phyloP scores from a whole-genome alignment of 1,140 invertebrate species.

The Brachionus paranguensis region DNA sequence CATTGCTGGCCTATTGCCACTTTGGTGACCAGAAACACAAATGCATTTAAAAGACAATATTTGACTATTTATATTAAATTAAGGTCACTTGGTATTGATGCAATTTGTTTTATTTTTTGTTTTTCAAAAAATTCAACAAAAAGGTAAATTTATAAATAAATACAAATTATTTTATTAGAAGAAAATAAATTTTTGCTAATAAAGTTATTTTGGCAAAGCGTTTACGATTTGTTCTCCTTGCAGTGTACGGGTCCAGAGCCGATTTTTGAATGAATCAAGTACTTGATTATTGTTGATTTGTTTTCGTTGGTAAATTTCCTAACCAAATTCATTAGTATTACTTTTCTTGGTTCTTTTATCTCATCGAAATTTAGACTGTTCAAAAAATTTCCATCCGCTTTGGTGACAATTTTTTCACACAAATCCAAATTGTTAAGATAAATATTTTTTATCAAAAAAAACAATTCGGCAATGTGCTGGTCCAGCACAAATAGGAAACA shows the following conservation, averaged over 20 bases:
- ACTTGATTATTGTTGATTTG: neutral
- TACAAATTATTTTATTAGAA: neutral
- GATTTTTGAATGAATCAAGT: conserved; percentile 34
- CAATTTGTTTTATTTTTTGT: neutral
- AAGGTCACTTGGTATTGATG: neutral
- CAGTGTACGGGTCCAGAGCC: neutral
- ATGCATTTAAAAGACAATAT: neutral
- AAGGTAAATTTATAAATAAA: neutral
- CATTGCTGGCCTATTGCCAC: neutral
- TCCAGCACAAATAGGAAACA: conserved; percentile 68
- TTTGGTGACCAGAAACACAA: neutral
- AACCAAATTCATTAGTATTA: neutral
- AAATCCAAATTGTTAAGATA: neutral
- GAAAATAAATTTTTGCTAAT: neutral
- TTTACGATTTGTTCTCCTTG: neutral
- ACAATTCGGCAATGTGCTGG: neutral
- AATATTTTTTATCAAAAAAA: neutral
- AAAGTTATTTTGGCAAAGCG: neutral
- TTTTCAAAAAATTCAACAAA: neutral
- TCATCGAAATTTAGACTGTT: neutral
- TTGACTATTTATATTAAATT: neutral
- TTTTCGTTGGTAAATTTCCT: neutral
- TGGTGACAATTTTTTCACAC: neutral
- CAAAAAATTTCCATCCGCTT: neutral
- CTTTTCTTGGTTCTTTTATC: neutral